Base-by-base conservation (phyloP, 30 jellyfish, hydroid and myxozoan genomes). In the Hydra vulgaris region DNA sequence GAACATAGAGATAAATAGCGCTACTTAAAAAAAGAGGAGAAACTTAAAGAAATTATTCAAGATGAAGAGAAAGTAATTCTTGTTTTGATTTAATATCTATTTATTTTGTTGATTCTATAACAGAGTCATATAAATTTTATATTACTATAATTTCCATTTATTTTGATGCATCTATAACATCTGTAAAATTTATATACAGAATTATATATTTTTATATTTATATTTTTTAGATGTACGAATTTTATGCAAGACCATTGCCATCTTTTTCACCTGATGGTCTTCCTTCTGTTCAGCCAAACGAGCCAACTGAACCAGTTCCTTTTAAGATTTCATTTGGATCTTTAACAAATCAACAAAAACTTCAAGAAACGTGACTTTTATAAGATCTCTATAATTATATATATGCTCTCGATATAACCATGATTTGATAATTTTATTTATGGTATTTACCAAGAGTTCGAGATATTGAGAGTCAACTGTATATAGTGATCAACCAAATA, bases 161-260 rank as follows among this genome's bases (percentile, higher is more conserved):
- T 18, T 80, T 18, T 74, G 25, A 16, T 15, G 15, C 17, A 15
- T 74, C 15, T 20, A 18, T 18, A 17, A 15, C n/a, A n/a, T n/a
- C n/a, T n/a, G n/a, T n/a, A 40, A 40, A 40, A 15, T 68, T 68
- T 3, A 1, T 68, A n/a, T 3, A n/a, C n/a, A n/a, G n/a, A n/a
- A n/a, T n/a, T n/a, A 8, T 23, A 4, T 3, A 20, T 19, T 54
- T 78, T 7, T 23, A 5, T 17, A n/a, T n/a, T n/a, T n/a, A n/a
- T 7, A 27, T 77, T 5, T 27, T 74, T 74, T 54, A 3, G 78
- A 82, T 94, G 95, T 92, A 72, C 79, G 98, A 70, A 90, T 91
- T 91, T 81, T 95, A 86, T 68, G 98, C 98, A 17, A 74, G 90
- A 26, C 98, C 96, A 0, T 89, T 91, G 0, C 98, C 98, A 26